These are phyloP conservation scores for Epicampocera succincta DNA, from an alignment of 2,888 invertebrate species.

Conservation along the genomic window DNA sequence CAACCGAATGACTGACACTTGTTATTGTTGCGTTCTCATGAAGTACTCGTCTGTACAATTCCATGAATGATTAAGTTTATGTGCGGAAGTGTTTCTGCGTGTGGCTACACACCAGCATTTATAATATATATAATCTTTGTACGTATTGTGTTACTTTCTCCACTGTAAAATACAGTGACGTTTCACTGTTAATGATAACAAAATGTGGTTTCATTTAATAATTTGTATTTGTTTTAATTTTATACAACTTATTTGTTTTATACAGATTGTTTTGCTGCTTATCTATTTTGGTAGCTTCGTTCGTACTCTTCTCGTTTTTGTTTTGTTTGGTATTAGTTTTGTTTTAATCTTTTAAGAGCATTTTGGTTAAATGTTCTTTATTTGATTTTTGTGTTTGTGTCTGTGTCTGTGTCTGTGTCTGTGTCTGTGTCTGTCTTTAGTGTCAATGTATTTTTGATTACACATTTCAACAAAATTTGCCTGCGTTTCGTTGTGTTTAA, in stretches of 20 bases:
- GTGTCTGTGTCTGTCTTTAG: no score
- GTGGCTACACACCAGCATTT: conserved; percentile 4
- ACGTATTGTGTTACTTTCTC: not conserved
- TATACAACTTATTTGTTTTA: conserved; percentile 15
- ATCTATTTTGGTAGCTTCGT: conserved; percentile 43
- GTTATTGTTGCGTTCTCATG: conserved; percentile 7
- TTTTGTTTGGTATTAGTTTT: conserved; percentile 3
- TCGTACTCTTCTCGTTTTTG: not conserved
- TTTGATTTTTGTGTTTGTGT: conserved; percentile 16
- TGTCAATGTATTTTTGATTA: conserved; percentile 14
- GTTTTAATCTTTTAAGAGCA: conserved; percentile 13
- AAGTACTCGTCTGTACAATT: conserved; percentile 13
- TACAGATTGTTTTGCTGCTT: conserved; percentile 36
- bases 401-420: no score
- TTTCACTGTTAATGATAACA: conserved; percentile 49
- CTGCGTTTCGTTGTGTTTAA: conserved; percentile 33
- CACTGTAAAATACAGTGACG: conserved; percentile 15
- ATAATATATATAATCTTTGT: not conserved
- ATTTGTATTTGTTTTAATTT: conserved; percentile 38
- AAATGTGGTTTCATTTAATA: conserved; percentile 47
- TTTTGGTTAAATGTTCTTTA: conserved; percentile 19
- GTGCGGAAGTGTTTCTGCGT: not conserved
- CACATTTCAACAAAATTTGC: not conserved
- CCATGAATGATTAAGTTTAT: conserved; percentile 6
- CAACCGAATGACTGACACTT: conserved; percentile 29